Conservation (phyloP, 1,140 invertebrate genomes). For the Campoletis sonorensis region DNA sequence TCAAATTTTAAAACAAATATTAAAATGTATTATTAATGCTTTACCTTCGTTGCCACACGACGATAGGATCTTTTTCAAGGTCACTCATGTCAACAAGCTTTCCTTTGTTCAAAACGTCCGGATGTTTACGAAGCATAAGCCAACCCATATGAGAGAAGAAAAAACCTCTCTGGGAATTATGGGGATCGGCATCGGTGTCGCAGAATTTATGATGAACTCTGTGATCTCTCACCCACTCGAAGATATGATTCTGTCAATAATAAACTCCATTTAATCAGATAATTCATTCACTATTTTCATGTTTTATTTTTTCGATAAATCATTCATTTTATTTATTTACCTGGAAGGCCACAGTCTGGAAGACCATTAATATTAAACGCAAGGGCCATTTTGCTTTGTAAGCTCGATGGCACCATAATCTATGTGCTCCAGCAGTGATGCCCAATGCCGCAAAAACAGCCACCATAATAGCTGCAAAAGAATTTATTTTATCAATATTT, state of each 20-base stretch:
- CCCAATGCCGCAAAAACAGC: constrained; percentile 79
- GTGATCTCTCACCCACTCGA: constrained; percentile 90
- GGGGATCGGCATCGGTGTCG: constrained; percentile 94
- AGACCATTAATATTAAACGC: constrained; percentile 83
- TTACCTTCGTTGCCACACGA: constrained; percentile 81
- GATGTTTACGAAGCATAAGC: constrained; percentile 91
- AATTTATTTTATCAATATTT: constrained; percentile 41
- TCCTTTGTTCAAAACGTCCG: constrained; percentile 88
- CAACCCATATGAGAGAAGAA: constrained; percentile 97
- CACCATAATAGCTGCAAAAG: constrained; percentile 64
- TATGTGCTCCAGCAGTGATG: constrained; percentile 92
- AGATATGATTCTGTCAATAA: constrained; percentile 81
- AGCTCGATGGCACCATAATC: constrained; percentile 91
- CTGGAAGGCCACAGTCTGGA: constrained; percentile 89
- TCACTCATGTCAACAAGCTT: constrained; percentile 89
- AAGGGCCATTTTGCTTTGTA: constrained; percentile 92
- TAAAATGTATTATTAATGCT: no score
- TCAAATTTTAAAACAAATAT: no score
- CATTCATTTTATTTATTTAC: constrained; percentile 64
- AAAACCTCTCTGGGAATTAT: constrained; percentile 90
- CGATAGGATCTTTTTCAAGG: constrained; percentile 83
- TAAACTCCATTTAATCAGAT: background rate
- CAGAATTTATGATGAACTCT: constrained; percentile 94
- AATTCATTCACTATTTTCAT: background rate
- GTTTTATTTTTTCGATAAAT: background rate